Evolutionary conservation across 2,113 vertebrate species (phyloP).

Genomic region (Apistogramma diplotaenia): DNA sequence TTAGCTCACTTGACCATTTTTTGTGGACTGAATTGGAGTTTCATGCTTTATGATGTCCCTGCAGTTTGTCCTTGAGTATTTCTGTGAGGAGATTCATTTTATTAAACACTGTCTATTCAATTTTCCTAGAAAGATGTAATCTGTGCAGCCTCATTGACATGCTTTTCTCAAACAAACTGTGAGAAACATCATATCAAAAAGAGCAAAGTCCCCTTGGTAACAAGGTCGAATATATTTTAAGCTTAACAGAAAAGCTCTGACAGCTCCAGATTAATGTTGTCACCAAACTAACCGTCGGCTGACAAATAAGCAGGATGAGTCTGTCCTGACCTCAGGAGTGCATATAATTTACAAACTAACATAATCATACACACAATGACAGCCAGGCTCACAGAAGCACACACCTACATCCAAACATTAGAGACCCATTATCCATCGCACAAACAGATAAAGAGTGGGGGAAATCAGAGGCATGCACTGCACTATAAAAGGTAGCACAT

Average conservation of each 20-base stretch:
- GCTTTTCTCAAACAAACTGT: constrained; percentile 12
- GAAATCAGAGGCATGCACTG: neutral
- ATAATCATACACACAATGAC: neutral
- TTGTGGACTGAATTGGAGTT: neutral
- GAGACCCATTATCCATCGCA: neutral
- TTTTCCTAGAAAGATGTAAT: neutral
- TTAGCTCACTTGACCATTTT: neutral
- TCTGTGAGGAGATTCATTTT: constrained; percentile 6
- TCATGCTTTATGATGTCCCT: neutral
- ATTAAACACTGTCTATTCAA: neutral
- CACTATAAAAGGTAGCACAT: neutral
- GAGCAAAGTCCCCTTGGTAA: constrained; percentile 17
- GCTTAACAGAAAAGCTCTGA: constrained; percentile 11
- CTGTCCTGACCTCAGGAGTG: constrained; percentile 17
- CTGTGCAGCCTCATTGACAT: neutral
- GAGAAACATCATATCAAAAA: neutral
- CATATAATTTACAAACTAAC: neutral
- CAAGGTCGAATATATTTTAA: constrained; percentile 29
- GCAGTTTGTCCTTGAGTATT: constrained; percentile 2
- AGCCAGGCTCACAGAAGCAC: neutral
- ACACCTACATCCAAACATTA: neutral
- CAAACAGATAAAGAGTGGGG: neutral
- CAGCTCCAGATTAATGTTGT: constrained; percentile 40
- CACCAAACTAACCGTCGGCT: constrained; percentile 17
- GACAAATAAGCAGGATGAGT: constrained; percentile 19